Evolutionary conservation across 2,797 vertebrate species (phyloP).

Genomic region (Champsocephalus esox): DNA sequence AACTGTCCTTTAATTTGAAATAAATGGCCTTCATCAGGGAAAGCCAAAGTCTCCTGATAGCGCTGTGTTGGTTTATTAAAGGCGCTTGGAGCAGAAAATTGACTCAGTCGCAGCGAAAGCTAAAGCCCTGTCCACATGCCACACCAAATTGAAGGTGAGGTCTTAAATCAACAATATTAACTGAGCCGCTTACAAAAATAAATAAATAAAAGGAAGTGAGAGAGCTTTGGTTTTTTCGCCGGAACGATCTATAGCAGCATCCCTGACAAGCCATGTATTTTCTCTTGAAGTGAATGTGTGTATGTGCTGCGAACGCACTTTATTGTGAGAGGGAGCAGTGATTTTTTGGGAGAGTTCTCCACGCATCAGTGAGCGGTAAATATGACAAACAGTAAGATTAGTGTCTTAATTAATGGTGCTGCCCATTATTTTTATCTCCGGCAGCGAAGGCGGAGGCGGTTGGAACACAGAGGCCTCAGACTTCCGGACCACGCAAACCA

Average conservation of each 20-base stretch:
- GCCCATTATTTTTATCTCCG: conserved; percentile 83
- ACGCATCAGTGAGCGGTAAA: conserved; percentile 73
- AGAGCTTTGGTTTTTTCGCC: conserved; percentile 14
- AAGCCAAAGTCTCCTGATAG: conserved; percentile 78
- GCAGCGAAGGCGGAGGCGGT: conserved; percentile 59
- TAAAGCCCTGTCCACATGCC: conserved; percentile 74
- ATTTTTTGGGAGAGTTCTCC: conserved; percentile 40
- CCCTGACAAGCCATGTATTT: conserved; percentile 31
- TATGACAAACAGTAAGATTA: conserved; percentile 79
- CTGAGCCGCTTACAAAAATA: conserved; percentile 70
- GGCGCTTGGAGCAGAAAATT: conserved; percentile 86
- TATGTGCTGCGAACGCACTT: conserved; percentile 14
- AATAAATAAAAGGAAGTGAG: conserved; percentile 45
- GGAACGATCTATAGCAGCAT: conserved; percentile 33
- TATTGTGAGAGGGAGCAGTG: conserved; percentile 25
- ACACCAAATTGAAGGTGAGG: conserved; percentile 82
- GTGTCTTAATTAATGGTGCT: conserved; percentile 80
- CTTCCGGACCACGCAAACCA: conserved; percentile 59
- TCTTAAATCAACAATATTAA: conserved; percentile 86
- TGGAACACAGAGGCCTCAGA: conserved; percentile 74
- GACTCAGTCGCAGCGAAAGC: conserved; percentile 75
- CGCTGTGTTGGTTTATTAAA: conserved; percentile 81
- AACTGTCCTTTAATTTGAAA: conserved; percentile 87
- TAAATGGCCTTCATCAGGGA: conserved; percentile 85
- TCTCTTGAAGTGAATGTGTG: conserved; percentile 24